Evolutionary conservation across 1,140 invertebrate genomes (phyloP).

Genomic region (Macrosteles quadrilineatus): DNA sequence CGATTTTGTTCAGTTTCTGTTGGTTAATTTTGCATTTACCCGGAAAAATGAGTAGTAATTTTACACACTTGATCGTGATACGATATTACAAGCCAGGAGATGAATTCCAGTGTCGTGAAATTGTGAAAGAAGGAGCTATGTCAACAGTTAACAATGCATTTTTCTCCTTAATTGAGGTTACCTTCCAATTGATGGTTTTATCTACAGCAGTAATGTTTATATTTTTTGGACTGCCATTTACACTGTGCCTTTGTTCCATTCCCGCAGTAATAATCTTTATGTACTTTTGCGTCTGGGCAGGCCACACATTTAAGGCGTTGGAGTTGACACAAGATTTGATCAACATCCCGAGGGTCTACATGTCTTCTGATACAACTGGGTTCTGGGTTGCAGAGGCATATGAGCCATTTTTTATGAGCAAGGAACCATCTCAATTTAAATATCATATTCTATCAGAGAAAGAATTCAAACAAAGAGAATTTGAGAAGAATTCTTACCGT

Average conservation of each 20-base stretch:
- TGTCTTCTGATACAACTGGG: slow-evolving; percentile 44
- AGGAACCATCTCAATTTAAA: slow-evolving; percentile 44
- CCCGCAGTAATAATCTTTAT: slow-evolving; percentile 51
- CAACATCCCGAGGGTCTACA: slow-evolving; percentile 47
- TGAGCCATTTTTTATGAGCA: slow-evolving; percentile 46
- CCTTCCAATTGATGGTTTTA: slow-evolving; percentile 55
- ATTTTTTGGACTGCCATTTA: slow-evolving; percentile 56
- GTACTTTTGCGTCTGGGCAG: slow-evolving; percentile 52
- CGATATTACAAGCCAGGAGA: slow-evolving; percentile 53
- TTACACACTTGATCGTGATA: slow-evolving; percentile 47
- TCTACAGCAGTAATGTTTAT: slow-evolving; percentile 56
- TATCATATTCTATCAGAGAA: slow-evolving; percentile 50
- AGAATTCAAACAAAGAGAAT: slow-evolving; percentile 46
- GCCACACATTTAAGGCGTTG: slow-evolving; percentile 50
- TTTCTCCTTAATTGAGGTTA: slow-evolving; percentile 53
- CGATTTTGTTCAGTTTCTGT: no score
- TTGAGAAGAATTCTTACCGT: slow-evolving; percentile 44
- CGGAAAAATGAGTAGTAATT: neutral
- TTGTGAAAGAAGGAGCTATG: slow-evolving; percentile 52
- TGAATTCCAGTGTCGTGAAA: slow-evolving; percentile 50
- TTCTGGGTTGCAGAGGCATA: slow-evolving; percentile 57
- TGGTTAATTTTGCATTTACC: no score
- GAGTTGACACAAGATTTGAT: slow-evolving; percentile 52
- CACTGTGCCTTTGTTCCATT: slow-evolving; percentile 52
- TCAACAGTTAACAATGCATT: slow-evolving; percentile 53